Conservation (phyloP, 2,888 invertebrate species). For the Oithona nana region DNA sequence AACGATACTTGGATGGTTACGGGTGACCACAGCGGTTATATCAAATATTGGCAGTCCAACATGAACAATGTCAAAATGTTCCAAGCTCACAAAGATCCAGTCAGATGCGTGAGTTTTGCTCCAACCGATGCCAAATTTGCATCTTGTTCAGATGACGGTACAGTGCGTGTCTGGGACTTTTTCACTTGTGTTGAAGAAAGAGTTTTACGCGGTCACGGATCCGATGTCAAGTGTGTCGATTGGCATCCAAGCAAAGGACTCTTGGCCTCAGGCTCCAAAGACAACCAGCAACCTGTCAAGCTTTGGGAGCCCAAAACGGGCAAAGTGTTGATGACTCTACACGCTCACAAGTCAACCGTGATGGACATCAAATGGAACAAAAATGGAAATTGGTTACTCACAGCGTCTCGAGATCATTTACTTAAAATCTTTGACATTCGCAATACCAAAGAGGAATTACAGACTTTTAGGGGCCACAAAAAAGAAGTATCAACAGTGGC, state of each 20-base stretch:
- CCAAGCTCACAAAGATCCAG: slow-evolving; percentile 98
- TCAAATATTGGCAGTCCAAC: slow-evolving; percentile 99
- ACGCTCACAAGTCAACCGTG: slow-evolving; percentile 97
- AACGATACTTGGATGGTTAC: slow-evolving; percentile 99
- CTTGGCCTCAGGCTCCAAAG: slow-evolving; percentile 94
- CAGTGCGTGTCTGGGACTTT: slow-evolving; percentile 97
- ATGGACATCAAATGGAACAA: slow-evolving; percentile 99
- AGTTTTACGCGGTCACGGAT: slow-evolving; percentile 59
- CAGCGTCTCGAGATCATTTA: slow-evolving; percentile 92
- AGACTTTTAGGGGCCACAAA: slow-evolving; percentile 95
- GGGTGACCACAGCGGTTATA: slow-evolving; percentile 92
- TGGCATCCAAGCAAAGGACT: slow-evolving; percentile 98
- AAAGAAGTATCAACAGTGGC: slow-evolving; percentile 92
- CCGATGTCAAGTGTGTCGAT: slow-evolving; percentile 96
- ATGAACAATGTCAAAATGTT: slow-evolving; percentile 99
- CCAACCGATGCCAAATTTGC: slow-evolving; percentile 97
- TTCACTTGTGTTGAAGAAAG: slow-evolving; percentile 87
- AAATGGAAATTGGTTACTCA: slow-evolving; percentile 97
- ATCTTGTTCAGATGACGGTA: slow-evolving; percentile 98
- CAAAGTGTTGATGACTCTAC: slow-evolving; percentile 34
- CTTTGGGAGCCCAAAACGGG: slow-evolving; percentile 90
- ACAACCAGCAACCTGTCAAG: slow-evolving; percentile 98
- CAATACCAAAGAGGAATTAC: slow-evolving; percentile 27
- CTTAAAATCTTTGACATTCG: slow-evolving; percentile 85
- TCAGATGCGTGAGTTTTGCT: slow-evolving; percentile 97